Base-by-base conservation (phyloP, 2,113 vertebrate species). In the Dicrurus megarhynchus region DNA sequence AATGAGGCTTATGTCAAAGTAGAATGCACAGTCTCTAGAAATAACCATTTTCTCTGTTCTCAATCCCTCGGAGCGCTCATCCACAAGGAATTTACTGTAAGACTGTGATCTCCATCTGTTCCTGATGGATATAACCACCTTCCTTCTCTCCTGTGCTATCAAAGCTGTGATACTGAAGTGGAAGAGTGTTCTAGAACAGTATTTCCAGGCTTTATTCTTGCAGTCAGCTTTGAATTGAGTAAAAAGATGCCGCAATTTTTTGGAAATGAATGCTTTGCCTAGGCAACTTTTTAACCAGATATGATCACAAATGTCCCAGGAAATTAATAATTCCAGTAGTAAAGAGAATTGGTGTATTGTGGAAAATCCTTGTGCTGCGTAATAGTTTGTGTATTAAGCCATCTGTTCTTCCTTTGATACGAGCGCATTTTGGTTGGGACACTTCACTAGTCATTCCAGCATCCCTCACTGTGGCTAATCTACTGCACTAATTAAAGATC, bases 341-440 rank as follows among this genome's bases (percentile, higher is more conserved):
- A 87, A 87, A 87, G 61, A 67, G 53, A 79, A 47, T 82, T 15
- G 13, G 41, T 57, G 11, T 50, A 56, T 53, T 83, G n/a, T 88
- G 56, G 37, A 52, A 91, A 87, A 49, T 75, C 37, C 44, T 91
- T 91, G 69, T 78, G 91, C 84, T 94, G 65, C 0, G 0, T 84
- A 87, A 56, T 70, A 77, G 60, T 84, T 87, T 91, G 53, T 82
- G 76, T 84, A 91, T 92, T 87, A 82, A 95, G 46, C 81, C 87
- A 91, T 93, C 89, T 93, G 89, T 52, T 89, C 84, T 57, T 88
- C 53, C 63, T 73, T 84, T 84, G 44, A 22, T 78, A 11, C 0
- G 13, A 90, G 33, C 3, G 2, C 79, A 30, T 82, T 92, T 87
- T 76, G 41, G 32, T 37, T 74, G 41, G 57, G 60, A 37, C 49